Evolutionary conservation across 2,888 invertebrate genomes (phyloP), one percentile per base, ranked within the genome.

Genomic region (Eristalis tenax): DNA sequence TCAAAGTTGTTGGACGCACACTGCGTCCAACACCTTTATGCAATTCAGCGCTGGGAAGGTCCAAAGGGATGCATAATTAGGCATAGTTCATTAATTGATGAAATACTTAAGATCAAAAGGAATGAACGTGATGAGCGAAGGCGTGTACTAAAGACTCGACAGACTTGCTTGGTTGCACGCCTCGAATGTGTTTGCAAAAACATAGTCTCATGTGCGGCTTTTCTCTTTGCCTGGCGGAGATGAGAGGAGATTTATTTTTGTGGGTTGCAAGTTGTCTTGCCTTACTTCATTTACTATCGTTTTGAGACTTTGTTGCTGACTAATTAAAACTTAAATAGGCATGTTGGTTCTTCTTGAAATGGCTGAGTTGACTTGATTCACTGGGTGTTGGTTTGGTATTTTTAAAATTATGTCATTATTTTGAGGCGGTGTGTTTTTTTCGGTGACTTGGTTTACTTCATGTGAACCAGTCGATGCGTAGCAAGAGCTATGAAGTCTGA

Each of bases 81-180:
- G 50, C 68, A 86, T 35, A 75, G 66, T 66, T 68, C 82, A 87
- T 83, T 83, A 87, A 83, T 83, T 87, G 79, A 82, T 69, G 75
- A 32, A 82, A 70, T 70, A 74, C 57, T 82, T 75, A 75, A 59
- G 75, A 87, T 87, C 83, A 87, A 87, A 87, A 35, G 87, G 32
- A 73, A 66, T 61, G n/a, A 56, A 70, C 78, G 83, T 87, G 83
- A 83, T 68, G 87, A 86, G 83, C 78, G 78, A 86, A 75, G 68
- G 43, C 68, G 43, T 65, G 59, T 50, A 70, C 57, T 50, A 75
- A 75, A 68, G 64, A 63, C 64, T 70, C 57, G 32, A 1, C 8
- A 8, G 4, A 4, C 6, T 32, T 32, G 32, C 32, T 10, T n/a
- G 50, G 10, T n/a, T 28, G 50, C 22, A n/a, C 50, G 18, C 4